Percentiles rank a stretch among this genome's conserved stretches.
These are phyloP conservation scores for Cydia pomonella DNA, from an alignment of 1,140 invertebrate species.

Conservation along the genomic window DNA sequence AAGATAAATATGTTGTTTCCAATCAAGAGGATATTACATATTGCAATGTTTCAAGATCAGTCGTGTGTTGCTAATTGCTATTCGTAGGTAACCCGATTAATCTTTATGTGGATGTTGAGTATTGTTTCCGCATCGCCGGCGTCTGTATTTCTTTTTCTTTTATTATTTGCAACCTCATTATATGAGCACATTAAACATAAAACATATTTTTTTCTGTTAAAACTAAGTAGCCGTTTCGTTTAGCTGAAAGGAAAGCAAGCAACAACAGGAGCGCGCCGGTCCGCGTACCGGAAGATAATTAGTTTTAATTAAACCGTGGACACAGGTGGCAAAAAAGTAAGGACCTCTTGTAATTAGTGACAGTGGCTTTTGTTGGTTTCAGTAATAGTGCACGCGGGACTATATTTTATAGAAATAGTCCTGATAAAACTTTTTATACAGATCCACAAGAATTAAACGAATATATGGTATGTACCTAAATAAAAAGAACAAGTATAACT, in stretches of 20 bases:
- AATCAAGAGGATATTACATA: too few relatives aligned
- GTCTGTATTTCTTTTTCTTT: neutral
- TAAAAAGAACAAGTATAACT: too few relatives aligned
- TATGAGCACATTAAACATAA: neutral
- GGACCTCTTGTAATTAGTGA: neutral
- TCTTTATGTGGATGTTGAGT: too few relatives aligned
- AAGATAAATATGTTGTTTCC: neutral
- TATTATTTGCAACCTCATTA: neutral
- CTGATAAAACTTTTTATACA: too few relatives aligned
- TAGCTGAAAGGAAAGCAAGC: neutral
- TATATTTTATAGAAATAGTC: neutral
- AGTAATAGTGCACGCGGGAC: neutral
- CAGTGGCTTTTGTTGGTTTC: neutral
- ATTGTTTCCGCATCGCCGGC: too few relatives aligned
- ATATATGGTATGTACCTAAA: too few relatives aligned
- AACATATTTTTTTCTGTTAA: neutral
- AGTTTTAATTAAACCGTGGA: slow-evolving; percentile 26
- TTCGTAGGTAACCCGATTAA: too few relatives aligned
- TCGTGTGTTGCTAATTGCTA: too few relatives aligned
- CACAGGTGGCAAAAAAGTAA: slow-evolving; percentile 11
- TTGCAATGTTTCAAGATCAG: too few relatives aligned
- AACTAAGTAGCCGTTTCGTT: neutral
- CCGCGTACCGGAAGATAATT: slow-evolving; percentile 23
- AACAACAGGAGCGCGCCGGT: neutral
- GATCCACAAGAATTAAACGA: too few relatives aligned